Base-by-base conservation (phyloP, 2,797 vertebrate genomes). In the Lepilemur ruficaudatus region DNA sequence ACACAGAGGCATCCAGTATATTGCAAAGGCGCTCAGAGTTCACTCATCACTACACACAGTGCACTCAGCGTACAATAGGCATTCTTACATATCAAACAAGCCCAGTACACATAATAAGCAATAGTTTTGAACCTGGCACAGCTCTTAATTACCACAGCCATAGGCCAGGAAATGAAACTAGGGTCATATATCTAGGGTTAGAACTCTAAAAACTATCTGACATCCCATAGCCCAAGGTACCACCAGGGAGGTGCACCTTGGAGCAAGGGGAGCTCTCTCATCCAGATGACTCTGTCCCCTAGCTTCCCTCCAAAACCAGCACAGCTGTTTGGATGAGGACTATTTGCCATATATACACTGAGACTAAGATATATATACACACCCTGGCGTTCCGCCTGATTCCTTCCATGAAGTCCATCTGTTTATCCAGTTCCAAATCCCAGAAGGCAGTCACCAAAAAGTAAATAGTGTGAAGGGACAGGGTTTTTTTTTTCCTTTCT, bases 381-480 rank as follows among this genome's bases (percentile, higher is more conserved):
- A 95, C 86, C 94, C 98, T 98, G 96, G 96, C 97, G 0, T 92
- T 93, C 80, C 17, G 97, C 97, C 98, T 95, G 73, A 91, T 97
- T 98, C 92, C 92, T 96, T 98, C 96, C 85, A 7, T 89, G 97
- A 97, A 96, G 87, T 65, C 98, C 97, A 97, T 98, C 96, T 98
- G 96, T 97, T 98, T 98, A 97, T 97, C 97, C 97, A 98, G 96
- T 98, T 98, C 96, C 84, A 98, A 98, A 97, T 82, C 93, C 96
- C 97, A 98, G 95, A 98, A 98, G 98, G 97, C 96, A 97, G 96
- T 97, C 91, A 98, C 83, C 96, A 94, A 97, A 97, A 98, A 98
- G 97, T 98, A 98, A 98, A 98, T 98, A 98, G 96, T 91, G 95
- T 96, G 94, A 96, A 97, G 96, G 96, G 96, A 97, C 98, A 96